phyloP scores from a whole-genome alignment of 53 echinoderm and acorn worm species.

The Crossaster papposus region DNA sequence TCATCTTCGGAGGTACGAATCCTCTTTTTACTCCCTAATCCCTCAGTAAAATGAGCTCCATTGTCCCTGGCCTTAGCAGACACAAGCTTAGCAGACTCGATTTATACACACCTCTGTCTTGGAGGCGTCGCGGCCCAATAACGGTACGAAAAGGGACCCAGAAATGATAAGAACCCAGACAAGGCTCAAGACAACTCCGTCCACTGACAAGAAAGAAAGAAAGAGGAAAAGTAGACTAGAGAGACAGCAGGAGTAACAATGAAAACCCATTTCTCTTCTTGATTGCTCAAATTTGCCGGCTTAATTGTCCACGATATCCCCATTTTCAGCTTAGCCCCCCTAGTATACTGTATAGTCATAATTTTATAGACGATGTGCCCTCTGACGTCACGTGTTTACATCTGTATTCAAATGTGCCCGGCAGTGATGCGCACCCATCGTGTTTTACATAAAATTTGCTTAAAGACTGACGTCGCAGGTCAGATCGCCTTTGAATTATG shows the following conservation, averaged over 20 bases:
- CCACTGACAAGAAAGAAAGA: not conserved
- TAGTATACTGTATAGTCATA: not conserved
- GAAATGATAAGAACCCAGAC: not conserved
- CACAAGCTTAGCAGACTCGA: not conserved
- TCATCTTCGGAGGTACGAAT: not conserved
- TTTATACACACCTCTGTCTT: not conserved
- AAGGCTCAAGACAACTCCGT: not conserved
- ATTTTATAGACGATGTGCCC: no score
- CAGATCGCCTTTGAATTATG: no score
- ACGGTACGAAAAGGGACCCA: not conserved
- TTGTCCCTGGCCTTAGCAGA: constrained; percentile 22
- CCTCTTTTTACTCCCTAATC: not conserved
- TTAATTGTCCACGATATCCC: not conserved
- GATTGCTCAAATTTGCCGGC: not conserved
- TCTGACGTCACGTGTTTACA: no score
- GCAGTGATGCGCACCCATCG: no score
- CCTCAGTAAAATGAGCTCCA: constrained; percentile 22
- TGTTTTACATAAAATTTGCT: no score
- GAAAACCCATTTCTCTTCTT: not conserved
- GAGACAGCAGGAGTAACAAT: not conserved
- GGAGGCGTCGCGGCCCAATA: not conserved
- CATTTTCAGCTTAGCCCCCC: not conserved
- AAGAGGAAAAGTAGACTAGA: not conserved
- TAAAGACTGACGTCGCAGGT: no score
- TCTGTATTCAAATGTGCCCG: no score